Conservation (phyloP, 2,113 vertebrate species). For the Mobula hypostoma region DNA sequence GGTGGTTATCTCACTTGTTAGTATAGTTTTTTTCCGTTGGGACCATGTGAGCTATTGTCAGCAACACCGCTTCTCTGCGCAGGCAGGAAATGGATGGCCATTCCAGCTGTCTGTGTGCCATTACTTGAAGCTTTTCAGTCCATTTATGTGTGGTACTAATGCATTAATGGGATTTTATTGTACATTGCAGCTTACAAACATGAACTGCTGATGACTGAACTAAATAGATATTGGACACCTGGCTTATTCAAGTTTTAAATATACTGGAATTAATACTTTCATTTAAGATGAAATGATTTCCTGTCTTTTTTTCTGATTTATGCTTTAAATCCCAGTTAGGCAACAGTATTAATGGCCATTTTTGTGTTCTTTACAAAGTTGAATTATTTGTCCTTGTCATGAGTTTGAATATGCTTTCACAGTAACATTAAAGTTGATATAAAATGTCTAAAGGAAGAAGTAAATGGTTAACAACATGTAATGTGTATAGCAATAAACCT, state of each 20-base stretch:
- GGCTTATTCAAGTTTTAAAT: neutral
- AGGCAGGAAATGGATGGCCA: slow-evolving; percentile 29
- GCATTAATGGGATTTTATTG: slow-evolving; percentile 26
- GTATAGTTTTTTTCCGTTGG: neutral
- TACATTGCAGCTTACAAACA: neutral
- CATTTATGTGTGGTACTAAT: slow-evolving; percentile 11
- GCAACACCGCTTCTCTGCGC: neutral
- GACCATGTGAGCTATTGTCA: slow-evolving; percentile 17
- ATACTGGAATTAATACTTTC: neutral
- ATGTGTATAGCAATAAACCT: neutral
- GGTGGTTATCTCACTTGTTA: slow-evolving; percentile 26
- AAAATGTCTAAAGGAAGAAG: neutral
- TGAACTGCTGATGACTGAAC: no score
- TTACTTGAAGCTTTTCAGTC: slow-evolving; percentile 15
- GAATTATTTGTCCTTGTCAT: neutral
- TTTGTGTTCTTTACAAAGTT: neutral
- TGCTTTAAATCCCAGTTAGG: neutral
- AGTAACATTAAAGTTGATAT: neutral
- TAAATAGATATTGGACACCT: neutral
- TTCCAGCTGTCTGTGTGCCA: neutral
- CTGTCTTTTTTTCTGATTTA: no score
- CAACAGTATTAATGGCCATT: neutral
- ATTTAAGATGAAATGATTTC: neutral
- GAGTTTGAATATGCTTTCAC: neutral
- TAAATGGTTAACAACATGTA: neutral